A percentile compares a stretch with the other conserved stretches of the same genome.
These are phyloP conservation scores for Lutraria lutraria DNA, from an alignment of 2,888 invertebrate species.

Conservation along the genomic window DNA sequence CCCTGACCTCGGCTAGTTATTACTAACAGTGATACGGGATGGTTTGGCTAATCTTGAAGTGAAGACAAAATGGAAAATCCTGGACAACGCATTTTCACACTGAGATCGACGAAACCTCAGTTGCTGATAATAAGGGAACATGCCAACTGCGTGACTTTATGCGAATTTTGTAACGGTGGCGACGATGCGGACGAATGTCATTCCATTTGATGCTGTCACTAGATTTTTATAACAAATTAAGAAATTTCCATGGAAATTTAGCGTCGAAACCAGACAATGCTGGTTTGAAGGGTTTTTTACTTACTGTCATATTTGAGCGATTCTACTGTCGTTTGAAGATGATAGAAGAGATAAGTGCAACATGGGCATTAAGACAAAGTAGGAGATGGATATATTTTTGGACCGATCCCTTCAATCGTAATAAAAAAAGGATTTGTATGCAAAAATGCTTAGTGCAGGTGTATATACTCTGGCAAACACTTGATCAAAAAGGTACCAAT, in stretches of 20 bases:
- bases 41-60: conserved; percentile 1
- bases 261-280: not conserved
- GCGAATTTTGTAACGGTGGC: not conserved
- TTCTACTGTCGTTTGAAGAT: too few species aligned
- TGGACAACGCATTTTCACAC: conserved; percentile 20
- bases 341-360: too few species aligned
- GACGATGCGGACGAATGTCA: not conserved
- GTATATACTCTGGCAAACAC: not conserved
- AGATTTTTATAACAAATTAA: not conserved
- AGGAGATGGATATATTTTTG: too few species aligned
- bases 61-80: conserved; percentile 23
- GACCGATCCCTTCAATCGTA: too few species aligned
- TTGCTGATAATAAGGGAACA: conserved; percentile 4
- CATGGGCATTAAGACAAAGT: too few species aligned
- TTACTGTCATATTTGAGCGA: too few species aligned
- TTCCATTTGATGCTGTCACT: not conserved
- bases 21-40: conserved; percentile 22
- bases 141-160: conserved; percentile 4
- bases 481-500: not conserved
- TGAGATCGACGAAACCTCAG: not conserved
- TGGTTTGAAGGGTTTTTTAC: too few species aligned
- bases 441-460: too few species aligned
- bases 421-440: too few species aligned
- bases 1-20: conserved; percentile 28
- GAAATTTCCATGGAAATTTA: not conserved